A percentile compares a stretch with the other conserved stretches of the same genome.
phyloP scores from a whole-genome alignment of 2,113 vertebrate genomes.

The Cinclus cinclus region DNA sequence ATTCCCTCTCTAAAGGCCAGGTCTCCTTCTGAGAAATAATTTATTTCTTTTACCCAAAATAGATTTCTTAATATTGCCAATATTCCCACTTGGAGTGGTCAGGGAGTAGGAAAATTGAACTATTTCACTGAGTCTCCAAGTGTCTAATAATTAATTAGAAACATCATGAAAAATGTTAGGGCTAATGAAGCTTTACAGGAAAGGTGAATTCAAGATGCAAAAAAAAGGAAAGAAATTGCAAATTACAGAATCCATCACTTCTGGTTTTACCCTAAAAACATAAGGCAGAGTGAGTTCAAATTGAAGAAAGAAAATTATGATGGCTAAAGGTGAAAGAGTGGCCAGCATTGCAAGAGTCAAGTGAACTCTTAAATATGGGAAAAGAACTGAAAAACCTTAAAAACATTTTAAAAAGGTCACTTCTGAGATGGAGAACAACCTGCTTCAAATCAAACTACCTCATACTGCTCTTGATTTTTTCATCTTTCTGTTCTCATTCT shows the following conservation, averaged over 20 bases:
- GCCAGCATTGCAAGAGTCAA: neutral
- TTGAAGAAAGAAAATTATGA: neutral
- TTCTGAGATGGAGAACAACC: neutral
- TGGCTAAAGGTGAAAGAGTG: neutral
- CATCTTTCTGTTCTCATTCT: neutral
- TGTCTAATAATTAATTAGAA: constrained; percentile 34
- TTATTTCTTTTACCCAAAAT: neutral
- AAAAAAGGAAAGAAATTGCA: neutral
- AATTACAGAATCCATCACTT: neutral
- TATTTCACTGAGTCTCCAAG: neutral
- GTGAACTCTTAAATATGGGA: neutral
- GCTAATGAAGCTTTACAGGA: constrained; percentile 1
- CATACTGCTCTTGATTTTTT: neutral
- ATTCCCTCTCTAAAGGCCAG: neutral
- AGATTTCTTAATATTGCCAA: neutral
- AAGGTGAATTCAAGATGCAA: neutral
- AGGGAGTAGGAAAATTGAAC: neutral
- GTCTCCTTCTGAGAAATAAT: neutral
- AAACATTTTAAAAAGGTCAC: neutral
- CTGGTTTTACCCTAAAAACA: neutral
- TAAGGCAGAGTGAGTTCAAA: neutral
- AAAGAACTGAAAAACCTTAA: neutral
- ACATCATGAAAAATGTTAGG: neutral
- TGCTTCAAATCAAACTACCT: neutral
- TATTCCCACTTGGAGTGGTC: neutral